phyloP scores from a whole-genome alignment of 2,888 invertebrate genomes.

The Meghimatium bilineatum region DNA sequence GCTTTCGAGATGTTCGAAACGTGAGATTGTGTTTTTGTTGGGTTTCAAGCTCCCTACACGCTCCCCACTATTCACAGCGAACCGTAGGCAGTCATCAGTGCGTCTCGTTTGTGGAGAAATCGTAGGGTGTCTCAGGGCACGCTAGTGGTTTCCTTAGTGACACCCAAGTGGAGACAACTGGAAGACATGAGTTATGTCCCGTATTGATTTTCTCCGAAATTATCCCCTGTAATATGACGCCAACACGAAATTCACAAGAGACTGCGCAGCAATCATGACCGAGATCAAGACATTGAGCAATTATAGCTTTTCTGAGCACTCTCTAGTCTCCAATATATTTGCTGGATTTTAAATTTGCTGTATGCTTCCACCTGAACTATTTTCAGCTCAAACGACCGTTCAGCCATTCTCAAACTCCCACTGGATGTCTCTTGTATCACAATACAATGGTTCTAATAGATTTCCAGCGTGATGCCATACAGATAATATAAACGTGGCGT shows the following conservation, averaged over 20 bases:
- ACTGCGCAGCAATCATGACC: constrained; percentile 39
- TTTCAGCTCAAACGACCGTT: too few species aligned
- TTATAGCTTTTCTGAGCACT: constrained; percentile 22
- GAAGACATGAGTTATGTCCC: constrained; percentile 42
- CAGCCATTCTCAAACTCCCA: too few species aligned
- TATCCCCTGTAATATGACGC: constrained; percentile 32
- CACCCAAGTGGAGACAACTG: constrained; percentile 30
- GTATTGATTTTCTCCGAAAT: constrained; percentile 39
- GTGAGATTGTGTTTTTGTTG: constrained; percentile 14
- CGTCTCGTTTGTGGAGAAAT: constrained; percentile 30
- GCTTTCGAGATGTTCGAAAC: constrained; percentile 10
- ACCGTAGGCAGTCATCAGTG: constrained; percentile 27
- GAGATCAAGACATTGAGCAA: constrained; percentile 27
- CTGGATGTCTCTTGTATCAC: too few species aligned
- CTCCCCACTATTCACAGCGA: background rate
- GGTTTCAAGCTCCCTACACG: background rate
- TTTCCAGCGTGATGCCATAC: too few species aligned
- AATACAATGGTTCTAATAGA: too few species aligned
- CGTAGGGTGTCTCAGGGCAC: constrained; percentile 39
- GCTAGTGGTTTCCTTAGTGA: constrained; percentile 38
- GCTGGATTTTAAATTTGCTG: too few species aligned
- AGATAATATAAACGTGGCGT: too few species aligned
- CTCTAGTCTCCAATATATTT: background rate
- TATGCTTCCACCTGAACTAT: too few species aligned
- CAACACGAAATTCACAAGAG: constrained; percentile 22